Evolutionary conservation across 2,888 invertebrate genomes (phyloP).

Genomic region (Dasypolia templi): DNA sequence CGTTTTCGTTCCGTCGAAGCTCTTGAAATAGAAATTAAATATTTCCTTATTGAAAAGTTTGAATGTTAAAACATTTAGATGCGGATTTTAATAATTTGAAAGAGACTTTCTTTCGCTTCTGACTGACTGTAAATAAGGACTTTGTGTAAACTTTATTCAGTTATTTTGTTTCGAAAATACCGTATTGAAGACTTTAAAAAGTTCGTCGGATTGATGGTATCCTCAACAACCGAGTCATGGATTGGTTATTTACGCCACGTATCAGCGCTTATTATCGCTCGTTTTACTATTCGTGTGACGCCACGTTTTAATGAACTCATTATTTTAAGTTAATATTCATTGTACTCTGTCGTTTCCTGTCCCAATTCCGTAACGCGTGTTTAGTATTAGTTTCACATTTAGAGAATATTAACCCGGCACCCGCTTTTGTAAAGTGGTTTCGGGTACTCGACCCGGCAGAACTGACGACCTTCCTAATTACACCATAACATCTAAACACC

Average conservation of each 20-base stretch:
- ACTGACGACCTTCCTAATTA: conserved; percentile 79
- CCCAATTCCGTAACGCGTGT: conserved; percentile 52
- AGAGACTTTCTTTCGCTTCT: conserved; percentile 73
- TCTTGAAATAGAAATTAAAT: conserved; percentile 84
- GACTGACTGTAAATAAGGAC: conserved; percentile 62
- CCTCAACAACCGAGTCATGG: conserved; percentile 29
- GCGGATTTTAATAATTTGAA: conserved; percentile 83
- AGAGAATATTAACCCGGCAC: conserved; percentile 69
- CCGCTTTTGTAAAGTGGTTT: conserved; percentile 67
- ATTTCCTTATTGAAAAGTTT: conserved; percentile 87
- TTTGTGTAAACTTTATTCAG: conserved; percentile 56
- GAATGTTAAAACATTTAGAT: conserved; percentile 77
- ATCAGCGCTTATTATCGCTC: conserved; percentile 50
- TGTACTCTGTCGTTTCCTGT: conserved; percentile 66
- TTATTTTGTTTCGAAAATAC: conserved; percentile 57
- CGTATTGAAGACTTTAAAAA: conserved; percentile 49
- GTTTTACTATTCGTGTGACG: conserved; percentile 54
- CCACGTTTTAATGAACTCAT: conserved; percentile 57
- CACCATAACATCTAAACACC: conserved; percentile 81
- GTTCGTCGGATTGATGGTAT: conserved; percentile 40
- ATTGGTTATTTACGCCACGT: conserved; percentile 57
- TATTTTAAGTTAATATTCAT: conserved; percentile 61
- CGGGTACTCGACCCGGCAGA: conserved; percentile 67
- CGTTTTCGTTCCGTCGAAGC: conserved; percentile 74
- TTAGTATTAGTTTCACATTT: conserved; percentile 67